Evolutionary conservation across 1,140 invertebrate species (phyloP).

Genomic region (Bactericera cockerelli): DNA sequence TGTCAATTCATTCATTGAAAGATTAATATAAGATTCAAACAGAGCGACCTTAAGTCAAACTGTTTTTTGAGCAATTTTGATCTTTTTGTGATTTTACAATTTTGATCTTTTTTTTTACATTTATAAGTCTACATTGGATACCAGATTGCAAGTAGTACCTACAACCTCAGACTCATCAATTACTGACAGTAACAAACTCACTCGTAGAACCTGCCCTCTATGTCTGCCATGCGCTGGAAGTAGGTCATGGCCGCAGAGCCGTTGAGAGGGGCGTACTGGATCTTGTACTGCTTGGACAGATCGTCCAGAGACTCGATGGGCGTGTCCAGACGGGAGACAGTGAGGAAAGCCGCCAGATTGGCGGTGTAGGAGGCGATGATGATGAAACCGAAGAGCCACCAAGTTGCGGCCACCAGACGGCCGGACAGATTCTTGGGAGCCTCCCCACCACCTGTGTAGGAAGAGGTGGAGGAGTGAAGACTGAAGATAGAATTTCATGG

Average conservation of each 20-base stretch:
- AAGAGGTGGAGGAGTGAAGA: too few relatives aligned
- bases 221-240: slow-evolving; percentile 89
- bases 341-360: slow-evolving; percentile 86
- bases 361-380: slow-evolving; percentile 98
- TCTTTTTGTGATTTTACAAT: too few relatives aligned
- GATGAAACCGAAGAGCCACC: slow-evolving; percentile 97
- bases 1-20: too few relatives aligned
- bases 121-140: too few relatives aligned
- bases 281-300: slow-evolving; percentile 86
- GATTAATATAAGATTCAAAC: too few relatives aligned
- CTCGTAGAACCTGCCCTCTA: slow-evolving; percentile 90
- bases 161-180: too few relatives aligned
- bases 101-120: too few relatives aligned
- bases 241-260: slow-evolving; percentile 79
- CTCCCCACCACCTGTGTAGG: slow-evolving; percentile 78
- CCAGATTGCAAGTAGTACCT: too few relatives aligned
- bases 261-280: slow-evolving; percentile 78
- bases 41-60: too few relatives aligned
- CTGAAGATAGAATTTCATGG: slow-evolving; percentile 23
- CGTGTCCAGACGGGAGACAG: slow-evolving; percentile 79
- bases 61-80: too few relatives aligned
- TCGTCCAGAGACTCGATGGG: slow-evolving; percentile 86
- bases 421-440: slow-evolving; percentile 90
- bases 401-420: slow-evolving; percentile 80
- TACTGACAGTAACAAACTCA: slow-evolving; percentile 36